phyloP scores from a whole-genome alignment of 2,888 invertebrate species.

The Muscina levida region DNA sequence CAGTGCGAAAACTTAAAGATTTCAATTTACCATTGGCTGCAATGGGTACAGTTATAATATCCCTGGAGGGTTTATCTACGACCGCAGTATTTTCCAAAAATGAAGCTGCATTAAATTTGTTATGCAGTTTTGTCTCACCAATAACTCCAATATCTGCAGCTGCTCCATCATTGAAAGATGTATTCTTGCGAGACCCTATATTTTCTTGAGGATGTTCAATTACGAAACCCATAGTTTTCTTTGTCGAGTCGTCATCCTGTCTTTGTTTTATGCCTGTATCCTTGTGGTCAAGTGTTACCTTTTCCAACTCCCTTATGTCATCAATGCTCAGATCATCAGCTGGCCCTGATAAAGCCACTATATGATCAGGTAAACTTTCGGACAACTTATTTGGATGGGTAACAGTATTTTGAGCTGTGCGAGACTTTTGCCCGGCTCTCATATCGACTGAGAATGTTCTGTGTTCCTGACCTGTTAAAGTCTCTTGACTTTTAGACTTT shows the following conservation, averaged over 20 bases:
- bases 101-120: neutral
- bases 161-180: too few species aligned
- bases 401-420: too few species aligned
- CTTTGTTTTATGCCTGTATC: neutral
- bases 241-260: too few species aligned
- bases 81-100: neutral
- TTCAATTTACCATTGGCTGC: conserved; percentile 40
- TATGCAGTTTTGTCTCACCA: neutral
- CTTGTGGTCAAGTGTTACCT: neutral
- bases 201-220: too few species aligned
- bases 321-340: neutral
- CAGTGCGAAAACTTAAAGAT: neutral
- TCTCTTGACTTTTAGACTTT: too few species aligned
- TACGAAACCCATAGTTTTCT: too few species aligned
- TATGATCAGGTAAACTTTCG: neutral
- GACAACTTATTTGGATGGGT: neutral
- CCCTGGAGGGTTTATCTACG: neutral
- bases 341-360: neutral
- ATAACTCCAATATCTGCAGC: neutral
- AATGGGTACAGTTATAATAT: conserved; percentile 20
- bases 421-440: too few species aligned
- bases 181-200: too few species aligned
- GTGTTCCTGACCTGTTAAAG: too few species aligned
- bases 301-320: conserved; percentile 6
- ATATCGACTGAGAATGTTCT: too few species aligned